Evolutionary conservation across 2,113 vertebrate species (phyloP).

Genomic region (Pandion haliaetus): DNA sequence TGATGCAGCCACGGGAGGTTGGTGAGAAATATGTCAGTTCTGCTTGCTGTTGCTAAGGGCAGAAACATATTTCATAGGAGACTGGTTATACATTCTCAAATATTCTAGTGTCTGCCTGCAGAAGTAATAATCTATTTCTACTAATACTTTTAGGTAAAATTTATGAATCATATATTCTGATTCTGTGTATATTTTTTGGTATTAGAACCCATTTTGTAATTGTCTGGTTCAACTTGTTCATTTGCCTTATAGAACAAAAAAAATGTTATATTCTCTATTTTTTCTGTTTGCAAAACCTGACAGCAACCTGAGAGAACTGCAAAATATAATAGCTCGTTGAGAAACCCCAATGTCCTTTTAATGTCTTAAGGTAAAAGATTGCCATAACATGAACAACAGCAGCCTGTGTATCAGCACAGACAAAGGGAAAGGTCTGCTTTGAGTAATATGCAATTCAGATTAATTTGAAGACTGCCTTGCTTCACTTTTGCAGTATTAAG

Average conservation of each 20-base stretch:
- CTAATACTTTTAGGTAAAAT: background rate
- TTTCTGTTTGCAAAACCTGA: background rate
- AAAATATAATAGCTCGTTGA: background rate
- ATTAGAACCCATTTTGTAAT: background rate
- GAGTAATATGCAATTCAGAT: conserved; percentile 22
- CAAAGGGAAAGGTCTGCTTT: conserved; percentile 4
- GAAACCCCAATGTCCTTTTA: background rate
- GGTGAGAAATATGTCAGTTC: background rate
- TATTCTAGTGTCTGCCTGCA: background rate
- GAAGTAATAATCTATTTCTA: background rate
- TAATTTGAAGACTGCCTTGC: conserved; percentile 18
- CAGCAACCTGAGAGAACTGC: background rate
- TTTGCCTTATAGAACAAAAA: background rate
- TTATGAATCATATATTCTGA: accelerated
- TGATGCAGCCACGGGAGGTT: conserved; percentile 84
- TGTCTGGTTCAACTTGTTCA: background rate
- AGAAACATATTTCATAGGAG: background rate
- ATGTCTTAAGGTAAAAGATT: background rate
- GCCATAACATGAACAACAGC: background rate
- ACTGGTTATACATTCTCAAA: background rate
- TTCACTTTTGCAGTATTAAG: background rate
- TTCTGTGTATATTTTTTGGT: background rate
- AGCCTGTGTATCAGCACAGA: background rate
- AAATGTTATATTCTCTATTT: background rate
- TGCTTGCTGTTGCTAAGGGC: background rate